Percentiles rank a stretch among this genome's conserved stretches.
phyloP scores from a whole-genome alignment of 2,888 invertebrate genomes.

The Cataglyphis livida region DNA sequence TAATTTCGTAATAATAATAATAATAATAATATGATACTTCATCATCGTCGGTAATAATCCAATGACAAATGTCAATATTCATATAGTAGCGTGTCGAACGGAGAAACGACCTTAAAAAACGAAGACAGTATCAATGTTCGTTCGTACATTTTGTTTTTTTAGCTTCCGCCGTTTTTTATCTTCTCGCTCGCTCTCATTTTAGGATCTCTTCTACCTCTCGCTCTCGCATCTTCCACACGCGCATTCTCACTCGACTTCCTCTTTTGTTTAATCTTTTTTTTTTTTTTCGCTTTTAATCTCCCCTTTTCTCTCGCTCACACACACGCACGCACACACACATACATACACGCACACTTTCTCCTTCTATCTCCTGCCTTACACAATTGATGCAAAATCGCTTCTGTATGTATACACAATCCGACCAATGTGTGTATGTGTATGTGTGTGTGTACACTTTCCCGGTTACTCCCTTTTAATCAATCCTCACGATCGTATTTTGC shows the following conservation, averaged over 20 bases:
- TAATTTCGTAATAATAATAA: constrained; percentile 75
- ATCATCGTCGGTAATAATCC: constrained; percentile 78
- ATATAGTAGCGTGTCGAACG: constrained; percentile 80
- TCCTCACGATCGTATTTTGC: constrained; percentile 54
- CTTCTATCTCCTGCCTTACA: constrained; percentile 76
- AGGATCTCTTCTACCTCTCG: constrained; percentile 71
- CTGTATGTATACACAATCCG: constrained; percentile 80
- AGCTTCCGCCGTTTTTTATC: constrained; percentile 80
- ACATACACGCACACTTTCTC: constrained; percentile 70
- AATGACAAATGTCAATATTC: constrained; percentile 82
- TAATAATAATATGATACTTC: constrained; percentile 71
- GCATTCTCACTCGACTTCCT: constrained; percentile 59
- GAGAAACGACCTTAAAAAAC: constrained; percentile 81
- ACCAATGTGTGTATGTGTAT: constrained; percentile 83
- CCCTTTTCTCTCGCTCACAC: constrained; percentile 72
- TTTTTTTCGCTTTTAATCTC: constrained; percentile 55
- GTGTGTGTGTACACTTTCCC: constrained; percentile 62
- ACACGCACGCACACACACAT: constrained; percentile 70
- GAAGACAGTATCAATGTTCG: constrained; percentile 83
- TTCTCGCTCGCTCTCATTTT: constrained; percentile 77
- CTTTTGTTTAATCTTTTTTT: constrained; percentile 57
- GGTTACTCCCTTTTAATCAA: constrained; percentile 44
- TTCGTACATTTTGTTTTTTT: constrained; percentile 81
- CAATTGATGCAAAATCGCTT: constrained; percentile 85
- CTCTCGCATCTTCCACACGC: constrained; percentile 67